Conservation (phyloP, 2,113 vertebrate species). For the Poecilia latipinna region DNA sequence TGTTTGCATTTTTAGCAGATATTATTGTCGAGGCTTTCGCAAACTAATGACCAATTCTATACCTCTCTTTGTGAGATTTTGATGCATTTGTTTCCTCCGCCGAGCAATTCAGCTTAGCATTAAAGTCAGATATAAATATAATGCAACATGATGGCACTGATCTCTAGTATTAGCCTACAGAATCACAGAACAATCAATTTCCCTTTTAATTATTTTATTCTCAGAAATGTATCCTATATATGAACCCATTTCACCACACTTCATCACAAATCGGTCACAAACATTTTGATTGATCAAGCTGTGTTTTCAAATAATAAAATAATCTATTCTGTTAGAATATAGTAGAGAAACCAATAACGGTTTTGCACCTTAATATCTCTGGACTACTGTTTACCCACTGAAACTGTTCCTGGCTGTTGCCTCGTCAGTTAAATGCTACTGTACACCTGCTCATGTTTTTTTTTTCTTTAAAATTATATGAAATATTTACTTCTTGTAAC, state of each 20-base stretch:
- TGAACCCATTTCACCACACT: constrained; percentile 16
- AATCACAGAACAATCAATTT: constrained; percentile 38
- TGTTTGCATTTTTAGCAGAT: constrained; percentile 19
- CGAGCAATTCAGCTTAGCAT: neutral
- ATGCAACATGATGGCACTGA: constrained; percentile 41
- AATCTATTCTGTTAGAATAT: constrained; percentile 35
- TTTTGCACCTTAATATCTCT: constrained; percentile 63
- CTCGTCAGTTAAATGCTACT: constrained; percentile 43
- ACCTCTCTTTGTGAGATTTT: constrained; percentile 10
- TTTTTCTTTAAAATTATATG: constrained; percentile 32
- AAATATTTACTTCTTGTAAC: constrained; percentile 35
- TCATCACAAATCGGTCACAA: constrained; percentile 29
- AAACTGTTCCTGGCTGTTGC: constrained; percentile 54
- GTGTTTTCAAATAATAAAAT: constrained; percentile 42
- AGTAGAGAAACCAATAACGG: constrained; percentile 11
- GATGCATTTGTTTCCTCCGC: constrained; percentile 7
- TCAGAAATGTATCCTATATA: constrained; percentile 46
- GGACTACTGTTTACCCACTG: constrained; percentile 49
- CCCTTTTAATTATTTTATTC: constrained; percentile 53
- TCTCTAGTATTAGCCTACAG: constrained; percentile 17
- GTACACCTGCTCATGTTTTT: constrained; percentile 23
- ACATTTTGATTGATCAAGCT: constrained; percentile 40
- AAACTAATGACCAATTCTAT: constrained; percentile 4
- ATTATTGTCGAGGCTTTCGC: constrained; percentile 3
- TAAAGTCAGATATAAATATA: constrained; percentile 23